phyloP scores from a whole-genome alignment of 2,113 vertebrate species.

The Oenanthe melanoleuca region DNA sequence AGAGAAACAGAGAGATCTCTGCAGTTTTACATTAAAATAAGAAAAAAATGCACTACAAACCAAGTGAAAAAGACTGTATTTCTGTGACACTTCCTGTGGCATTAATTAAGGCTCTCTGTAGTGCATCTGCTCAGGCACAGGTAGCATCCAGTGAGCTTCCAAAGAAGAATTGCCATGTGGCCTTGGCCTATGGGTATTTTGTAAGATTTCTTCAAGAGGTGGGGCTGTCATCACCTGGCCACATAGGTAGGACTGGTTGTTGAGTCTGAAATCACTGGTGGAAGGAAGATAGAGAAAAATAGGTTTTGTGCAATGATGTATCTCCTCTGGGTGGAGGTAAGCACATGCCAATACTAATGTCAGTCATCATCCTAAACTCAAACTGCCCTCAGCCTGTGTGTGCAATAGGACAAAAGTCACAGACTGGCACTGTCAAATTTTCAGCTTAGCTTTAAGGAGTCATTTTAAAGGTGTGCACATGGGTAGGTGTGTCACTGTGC shows the following conservation, averaged over 20 bases:
- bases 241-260: neutral
- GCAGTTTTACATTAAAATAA: neutral
- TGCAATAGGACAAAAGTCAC: neutral
- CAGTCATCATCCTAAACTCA: neutral
- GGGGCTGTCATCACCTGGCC: neutral
- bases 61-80: neutral
- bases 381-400: neutral
- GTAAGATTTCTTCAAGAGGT: neutral
- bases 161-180: neutral
- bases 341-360: neutral
- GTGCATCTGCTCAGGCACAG: neutral
- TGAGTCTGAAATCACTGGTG: neutral
- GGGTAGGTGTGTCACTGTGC: neutral
- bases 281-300: neutral
- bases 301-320: neutral
- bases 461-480: fast-evolving
- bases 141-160: neutral
- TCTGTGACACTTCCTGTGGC: neutral
- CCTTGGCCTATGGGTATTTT: neutral
- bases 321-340: neutral
- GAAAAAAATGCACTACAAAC: neutral
- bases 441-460: neutral
- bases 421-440: neutral
- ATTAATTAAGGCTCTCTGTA: neutral
- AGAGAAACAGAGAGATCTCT: neutral